Conservation (phyloP, 2,797 vertebrate genomes). For the Parotocinclus haroldoi region DNA sequence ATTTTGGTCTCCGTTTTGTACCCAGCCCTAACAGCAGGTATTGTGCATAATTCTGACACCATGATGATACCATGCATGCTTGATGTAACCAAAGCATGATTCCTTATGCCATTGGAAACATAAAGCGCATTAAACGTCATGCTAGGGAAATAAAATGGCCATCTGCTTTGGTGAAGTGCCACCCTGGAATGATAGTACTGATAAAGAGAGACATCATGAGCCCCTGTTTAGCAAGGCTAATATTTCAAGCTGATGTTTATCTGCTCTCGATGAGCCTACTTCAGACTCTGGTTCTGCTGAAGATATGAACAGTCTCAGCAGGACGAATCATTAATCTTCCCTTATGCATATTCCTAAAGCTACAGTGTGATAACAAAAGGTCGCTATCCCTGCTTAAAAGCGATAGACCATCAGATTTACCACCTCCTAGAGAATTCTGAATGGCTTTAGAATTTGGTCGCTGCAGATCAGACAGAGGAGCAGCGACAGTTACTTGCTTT, state of each 20-base stretch:
- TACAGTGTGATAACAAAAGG: constrained; percentile 33
- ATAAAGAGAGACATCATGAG: constrained; percentile 35
- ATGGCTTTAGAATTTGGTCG: background rate
- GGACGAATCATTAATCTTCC: constrained; percentile 28
- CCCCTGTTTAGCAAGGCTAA: constrained; percentile 36
- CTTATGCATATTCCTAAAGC: constrained; percentile 20
- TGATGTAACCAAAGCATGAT: constrained; percentile 64
- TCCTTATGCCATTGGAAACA: constrained; percentile 49
- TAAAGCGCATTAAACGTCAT: constrained; percentile 58
- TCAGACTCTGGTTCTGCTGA: constrained; percentile 23
- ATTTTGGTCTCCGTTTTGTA: too few species aligned
- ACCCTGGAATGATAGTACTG: constrained; percentile 32
- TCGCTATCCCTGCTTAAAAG: constrained; percentile 18
- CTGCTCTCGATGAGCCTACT: constrained; percentile 31
- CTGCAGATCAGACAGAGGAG: constrained; percentile 5
- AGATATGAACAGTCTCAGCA: constrained; percentile 32
- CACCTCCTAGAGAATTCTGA: background rate
- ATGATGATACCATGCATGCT: too few species aligned
- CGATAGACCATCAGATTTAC: constrained; percentile 11
- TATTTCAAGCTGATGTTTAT: constrained; percentile 40
- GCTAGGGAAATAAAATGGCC: constrained; percentile 48
- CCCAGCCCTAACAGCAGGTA: too few species aligned
- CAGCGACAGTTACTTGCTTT: constrained; percentile 19
- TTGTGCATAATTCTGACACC: too few species aligned
- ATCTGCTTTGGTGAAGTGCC: constrained; percentile 40